These are phyloP conservation scores for Rhabditophanes sp. DNA, from an alignment of 2,888 invertebrate species.

Conservation along the genomic window DNA sequence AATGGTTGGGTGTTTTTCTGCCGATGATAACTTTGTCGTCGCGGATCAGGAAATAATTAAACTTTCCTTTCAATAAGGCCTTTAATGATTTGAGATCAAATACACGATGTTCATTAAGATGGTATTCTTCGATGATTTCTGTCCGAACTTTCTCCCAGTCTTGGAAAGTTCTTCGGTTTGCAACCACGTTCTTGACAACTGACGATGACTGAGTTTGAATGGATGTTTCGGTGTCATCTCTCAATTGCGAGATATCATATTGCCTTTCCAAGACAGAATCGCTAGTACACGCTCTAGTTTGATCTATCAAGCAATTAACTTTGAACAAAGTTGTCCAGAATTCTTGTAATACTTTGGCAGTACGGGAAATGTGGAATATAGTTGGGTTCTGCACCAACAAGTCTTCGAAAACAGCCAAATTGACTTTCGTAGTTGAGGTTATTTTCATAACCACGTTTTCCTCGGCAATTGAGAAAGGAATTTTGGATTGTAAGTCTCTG, in stretches of 20 bases:
- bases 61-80: conserved; percentile 22
- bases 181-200: no score
- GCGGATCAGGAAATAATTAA: conserved; percentile 19
- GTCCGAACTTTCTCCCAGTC: conserved; percentile 16
- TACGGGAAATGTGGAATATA: conserved; percentile 59
- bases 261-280: no score
- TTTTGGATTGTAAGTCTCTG: conserved; percentile 68
- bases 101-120: conserved; percentile 9
- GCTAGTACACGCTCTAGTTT: no score
- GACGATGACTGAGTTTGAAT: no score
- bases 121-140: conserved; percentile 11
- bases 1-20: conserved; percentile 13
- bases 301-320: conserved; percentile 75
- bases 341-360: conserved; percentile 59
- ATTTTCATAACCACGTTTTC: conserved; percentile 68
- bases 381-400: conserved; percentile 66
- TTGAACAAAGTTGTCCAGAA: conserved; percentile 86
- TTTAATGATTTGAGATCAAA: no score
- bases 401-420: conserved; percentile 64
- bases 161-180: no score
- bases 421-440: conserved; percentile 42
- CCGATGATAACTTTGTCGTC: conserved; percentile 16
- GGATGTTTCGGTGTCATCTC: no score
- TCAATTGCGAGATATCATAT: no score
- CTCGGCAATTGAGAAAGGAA: conserved; percentile 72